Evolutionary conservation across 2,113 vertebrate species (phyloP).

Genomic region (Sphaerodactylus townsendi): DNA sequence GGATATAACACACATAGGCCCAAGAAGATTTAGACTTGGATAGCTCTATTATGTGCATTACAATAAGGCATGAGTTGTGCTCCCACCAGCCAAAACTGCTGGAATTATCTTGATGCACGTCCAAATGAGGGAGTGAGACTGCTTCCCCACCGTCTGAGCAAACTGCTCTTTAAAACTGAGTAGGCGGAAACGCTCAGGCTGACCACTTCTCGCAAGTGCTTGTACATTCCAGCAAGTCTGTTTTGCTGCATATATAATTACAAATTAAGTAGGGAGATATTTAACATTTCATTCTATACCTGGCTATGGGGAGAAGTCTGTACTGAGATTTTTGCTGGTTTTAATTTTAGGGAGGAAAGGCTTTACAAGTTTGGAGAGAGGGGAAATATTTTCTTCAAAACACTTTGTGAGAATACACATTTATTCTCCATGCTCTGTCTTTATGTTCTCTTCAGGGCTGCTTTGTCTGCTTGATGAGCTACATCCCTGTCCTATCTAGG

Average conservation of each 20-base stretch:
- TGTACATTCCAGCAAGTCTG: not conserved
- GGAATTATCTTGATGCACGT: conserved; percentile 29
- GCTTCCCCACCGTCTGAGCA: not conserved
- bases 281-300: too few relatives aligned
- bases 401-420: too few relatives aligned
- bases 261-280: too few relatives aligned
- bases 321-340: too few relatives aligned
- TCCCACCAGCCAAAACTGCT: not conserved
- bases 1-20: conserved; percentile 44
- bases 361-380: too few relatives aligned
- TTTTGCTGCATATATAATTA: not conserved
- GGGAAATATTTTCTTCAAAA: too few relatives aligned
- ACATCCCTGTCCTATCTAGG: not conserved
- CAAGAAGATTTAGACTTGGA: conserved; percentile 51
- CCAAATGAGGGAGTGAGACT: not conserved
- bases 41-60: conserved; percentile 40
- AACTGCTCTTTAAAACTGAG: conserved; percentile 31
- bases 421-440: not conserved
- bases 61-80: not conserved
- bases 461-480: not conserved
- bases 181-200: not conserved
- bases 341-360: too few relatives aligned
- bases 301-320: too few relatives aligned
- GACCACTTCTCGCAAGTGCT: conserved; percentile 40
- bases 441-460: not conserved